phyloP scores from a whole-genome alignment of 2,113 vertebrate genomes.

The Benitochromis conjunctus region DNA sequence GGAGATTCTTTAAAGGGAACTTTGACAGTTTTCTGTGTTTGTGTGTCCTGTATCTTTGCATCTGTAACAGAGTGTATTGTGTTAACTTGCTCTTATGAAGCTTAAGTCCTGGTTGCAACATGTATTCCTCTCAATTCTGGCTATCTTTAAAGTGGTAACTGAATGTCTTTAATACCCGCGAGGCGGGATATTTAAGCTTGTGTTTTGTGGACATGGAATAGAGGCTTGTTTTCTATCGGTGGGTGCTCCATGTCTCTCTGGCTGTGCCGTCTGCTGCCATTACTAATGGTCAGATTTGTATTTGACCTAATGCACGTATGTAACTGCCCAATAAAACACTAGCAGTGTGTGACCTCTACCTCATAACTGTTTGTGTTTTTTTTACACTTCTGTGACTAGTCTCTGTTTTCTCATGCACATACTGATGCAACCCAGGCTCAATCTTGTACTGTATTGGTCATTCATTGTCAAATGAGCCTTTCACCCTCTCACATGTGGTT shows the following conservation, averaged over 20 bases:
- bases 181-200: background rate
- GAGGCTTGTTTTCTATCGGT: background rate
- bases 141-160: background rate
- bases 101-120: constrained; percentile 14
- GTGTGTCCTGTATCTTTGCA: constrained; percentile 13
- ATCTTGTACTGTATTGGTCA: background rate
- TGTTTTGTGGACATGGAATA: background rate
- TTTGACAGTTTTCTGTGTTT: constrained; percentile 22
- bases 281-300: constrained; percentile 58
- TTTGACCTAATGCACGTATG: constrained; percentile 76
- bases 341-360: constrained; percentile 68
- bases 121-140: constrained; percentile 20
- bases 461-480: background rate
- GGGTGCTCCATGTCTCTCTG: constrained; percentile 14
- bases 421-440: constrained; percentile 42
- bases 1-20: constrained; percentile 2
- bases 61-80: constrained; percentile 24
- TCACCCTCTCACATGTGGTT: background rate
- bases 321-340: constrained; percentile 80
- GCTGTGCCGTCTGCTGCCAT: constrained; percentile 49
- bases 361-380: constrained; percentile 34
- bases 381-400: background rate
- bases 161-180: constrained; percentile 38
- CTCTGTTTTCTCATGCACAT: background rate
- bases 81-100: constrained; percentile 39